Percentiles rank a stretch among this genome's conserved stretches.
phyloP scores from a whole-genome alignment of 2,113 vertebrate genomes.

The Columba janthina region DNA sequence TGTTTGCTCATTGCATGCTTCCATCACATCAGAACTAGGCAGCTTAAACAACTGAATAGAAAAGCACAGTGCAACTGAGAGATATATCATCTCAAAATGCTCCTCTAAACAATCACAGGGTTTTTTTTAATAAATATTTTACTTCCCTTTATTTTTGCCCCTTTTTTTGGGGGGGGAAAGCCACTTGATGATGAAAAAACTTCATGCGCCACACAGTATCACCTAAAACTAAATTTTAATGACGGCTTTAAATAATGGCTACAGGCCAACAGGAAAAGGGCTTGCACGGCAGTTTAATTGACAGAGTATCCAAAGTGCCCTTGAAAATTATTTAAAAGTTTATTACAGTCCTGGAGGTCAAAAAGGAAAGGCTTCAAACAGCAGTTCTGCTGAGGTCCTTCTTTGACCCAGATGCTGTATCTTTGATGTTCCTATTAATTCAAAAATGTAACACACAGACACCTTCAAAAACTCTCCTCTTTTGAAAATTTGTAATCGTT shows the following conservation, averaged over 20 bases:
- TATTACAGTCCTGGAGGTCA: conserved; percentile 63
- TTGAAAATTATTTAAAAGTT: conserved; percentile 69
- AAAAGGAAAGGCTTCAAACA: conserved; percentile 63
- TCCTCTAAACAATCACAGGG: background rate
- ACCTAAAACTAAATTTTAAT: conserved; percentile 54
- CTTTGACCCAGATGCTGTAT: conserved; percentile 38
- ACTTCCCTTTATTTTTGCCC: background rate
- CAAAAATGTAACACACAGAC: conserved; percentile 30
- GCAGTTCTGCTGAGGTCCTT: conserved; percentile 39
- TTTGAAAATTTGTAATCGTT: background rate
- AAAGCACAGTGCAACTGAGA: background rate
- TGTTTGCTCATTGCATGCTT: background rate
- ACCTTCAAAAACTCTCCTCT: conserved; percentile 44
- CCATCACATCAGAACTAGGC: background rate
- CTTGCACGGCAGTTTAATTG: conserved; percentile 58
- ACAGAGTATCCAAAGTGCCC: conserved; percentile 55
- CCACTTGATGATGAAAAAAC: background rate
- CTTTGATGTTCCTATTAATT: conserved; percentile 61
- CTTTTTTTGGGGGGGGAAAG: background rate
- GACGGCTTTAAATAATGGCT: conserved; percentile 48
- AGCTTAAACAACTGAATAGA: background rate
- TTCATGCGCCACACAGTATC: background rate
- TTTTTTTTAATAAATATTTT: background rate
- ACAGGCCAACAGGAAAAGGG: conserved; percentile 45
- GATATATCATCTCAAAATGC: background rate